Percentiles rank a stretch among this genome's conserved stretches.
Evolutionary conservation across 2,113 vertebrate genomes (phyloP).

Genomic region (Galbula dea): DNA sequence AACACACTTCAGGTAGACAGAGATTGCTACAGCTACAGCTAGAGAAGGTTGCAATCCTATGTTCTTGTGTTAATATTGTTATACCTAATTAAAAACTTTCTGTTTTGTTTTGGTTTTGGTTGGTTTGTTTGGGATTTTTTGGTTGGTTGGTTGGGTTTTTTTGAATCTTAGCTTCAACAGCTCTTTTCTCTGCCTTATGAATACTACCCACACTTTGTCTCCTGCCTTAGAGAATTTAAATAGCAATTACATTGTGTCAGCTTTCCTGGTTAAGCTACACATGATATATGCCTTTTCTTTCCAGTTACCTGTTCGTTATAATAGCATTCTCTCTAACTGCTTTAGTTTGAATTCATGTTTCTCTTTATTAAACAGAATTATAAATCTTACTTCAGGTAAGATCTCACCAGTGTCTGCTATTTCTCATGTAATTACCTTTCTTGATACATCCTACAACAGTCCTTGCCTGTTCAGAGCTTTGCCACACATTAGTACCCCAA

Average conservation of each 20-base stretch:
- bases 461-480: neutral
- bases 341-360: neutral
- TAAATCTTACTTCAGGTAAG: neutral
- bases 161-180: neutral
- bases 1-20: neutral
- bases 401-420: neutral
- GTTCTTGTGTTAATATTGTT: neutral
- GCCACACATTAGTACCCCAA: neutral
- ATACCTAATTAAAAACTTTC: neutral
- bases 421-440: neutral
- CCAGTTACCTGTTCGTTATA: neutral
- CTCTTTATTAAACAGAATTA: neutral
- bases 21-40: neutral
- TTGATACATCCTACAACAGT: neutral
- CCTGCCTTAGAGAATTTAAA: neutral
- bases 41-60: neutral
- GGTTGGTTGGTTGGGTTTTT: no score
- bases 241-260: neutral
- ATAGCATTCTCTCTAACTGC: neutral
- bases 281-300: neutral
- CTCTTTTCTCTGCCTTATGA: neutral
- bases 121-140: no score
- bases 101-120: neutral
- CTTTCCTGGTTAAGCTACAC: neutral
- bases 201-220: neutral